Percentiles rank a stretch among this genome's conserved stretches.
Evolutionary conservation across 1,140 invertebrate genomes (phyloP).

Genomic region (Brachionus sp.): DNA sequence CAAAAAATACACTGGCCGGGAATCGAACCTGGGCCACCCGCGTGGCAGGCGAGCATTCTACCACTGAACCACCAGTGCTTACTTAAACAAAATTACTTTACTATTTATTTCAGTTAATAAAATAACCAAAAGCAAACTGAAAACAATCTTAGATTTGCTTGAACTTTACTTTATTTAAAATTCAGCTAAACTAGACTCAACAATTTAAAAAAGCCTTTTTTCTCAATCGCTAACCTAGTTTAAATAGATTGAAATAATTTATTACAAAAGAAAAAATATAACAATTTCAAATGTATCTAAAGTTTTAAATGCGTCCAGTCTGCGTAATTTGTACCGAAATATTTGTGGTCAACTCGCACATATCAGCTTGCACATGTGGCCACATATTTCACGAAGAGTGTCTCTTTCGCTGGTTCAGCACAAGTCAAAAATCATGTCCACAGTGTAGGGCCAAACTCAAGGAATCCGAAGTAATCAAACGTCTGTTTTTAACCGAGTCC

Average conservation of each 20-base stretch:
- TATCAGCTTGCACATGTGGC: conserved; percentile 66
- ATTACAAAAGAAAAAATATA: neutral
- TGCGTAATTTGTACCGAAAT: conserved; percentile 44
- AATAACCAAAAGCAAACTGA: too few species aligned
- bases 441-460: conserved; percentile 32
- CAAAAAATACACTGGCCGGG: conserved; percentile 46
- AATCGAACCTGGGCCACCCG: conserved; percentile 46
- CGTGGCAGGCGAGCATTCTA: conserved; percentile 47
- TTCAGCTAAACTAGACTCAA: neutral
- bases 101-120: too few species aligned
- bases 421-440: conserved; percentile 32
- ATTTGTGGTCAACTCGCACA: conserved; percentile 44
- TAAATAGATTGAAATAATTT: neutral
- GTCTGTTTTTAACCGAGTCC: conserved; percentile 31
- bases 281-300: neutral
- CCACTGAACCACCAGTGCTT: conserved; percentile 47
- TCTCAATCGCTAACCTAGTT: conserved; percentile 12
- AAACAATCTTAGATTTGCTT: neutral
- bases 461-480: conserved; percentile 35
- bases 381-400: conserved; percentile 88
- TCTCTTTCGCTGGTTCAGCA: conserved; percentile 81
- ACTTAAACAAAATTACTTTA: neutral
- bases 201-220: neutral
- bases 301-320: conserved; percentile 29
- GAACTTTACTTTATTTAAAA: neutral